Conservation (phyloP, 2,797 vertebrate genomes). For the Apodemus agrarius region DNA sequence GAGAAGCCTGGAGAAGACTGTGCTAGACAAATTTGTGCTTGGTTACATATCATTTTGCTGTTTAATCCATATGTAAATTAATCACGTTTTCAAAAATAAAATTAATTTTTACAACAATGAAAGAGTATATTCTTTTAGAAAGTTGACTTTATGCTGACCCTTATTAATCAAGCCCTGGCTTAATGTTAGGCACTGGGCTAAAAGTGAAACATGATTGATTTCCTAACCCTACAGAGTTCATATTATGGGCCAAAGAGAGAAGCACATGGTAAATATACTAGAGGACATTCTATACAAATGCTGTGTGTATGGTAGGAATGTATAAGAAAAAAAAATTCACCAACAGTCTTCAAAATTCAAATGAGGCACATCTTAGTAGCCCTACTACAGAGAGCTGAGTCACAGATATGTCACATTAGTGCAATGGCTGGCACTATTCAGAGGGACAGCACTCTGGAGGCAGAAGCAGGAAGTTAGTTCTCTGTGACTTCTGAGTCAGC, state of each 20-base stretch:
- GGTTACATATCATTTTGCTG: background rate
- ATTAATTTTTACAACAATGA: background rate
- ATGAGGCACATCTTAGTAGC: constrained; percentile 1
- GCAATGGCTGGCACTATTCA: background rate
- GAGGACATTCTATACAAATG: background rate
- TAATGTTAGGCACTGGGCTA: background rate
- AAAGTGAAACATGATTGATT: background rate
- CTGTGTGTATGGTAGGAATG: background rate
- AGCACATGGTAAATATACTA: background rate
- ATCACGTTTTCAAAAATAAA: constrained; percentile 45
- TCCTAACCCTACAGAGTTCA: background rate
- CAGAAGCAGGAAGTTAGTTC: background rate
- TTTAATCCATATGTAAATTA: background rate
- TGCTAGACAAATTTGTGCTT: constrained; percentile 21
- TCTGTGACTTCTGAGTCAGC: background rate
- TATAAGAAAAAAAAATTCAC: background rate
- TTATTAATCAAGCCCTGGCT: background rate
- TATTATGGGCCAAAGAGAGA: background rate
- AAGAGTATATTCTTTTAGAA: background rate
- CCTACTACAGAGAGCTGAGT: constrained; percentile 1
- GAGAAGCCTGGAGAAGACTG: background rate
- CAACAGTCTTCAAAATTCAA: background rate
- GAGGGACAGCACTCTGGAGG: background rate
- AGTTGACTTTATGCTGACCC: background rate
- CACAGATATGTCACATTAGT: background rate